Percentiles rank a stretch among this genome's conserved stretches.
phyloP scores from a whole-genome alignment of 2,113 vertebrate species.

The Psittacara wagleri region DNA sequence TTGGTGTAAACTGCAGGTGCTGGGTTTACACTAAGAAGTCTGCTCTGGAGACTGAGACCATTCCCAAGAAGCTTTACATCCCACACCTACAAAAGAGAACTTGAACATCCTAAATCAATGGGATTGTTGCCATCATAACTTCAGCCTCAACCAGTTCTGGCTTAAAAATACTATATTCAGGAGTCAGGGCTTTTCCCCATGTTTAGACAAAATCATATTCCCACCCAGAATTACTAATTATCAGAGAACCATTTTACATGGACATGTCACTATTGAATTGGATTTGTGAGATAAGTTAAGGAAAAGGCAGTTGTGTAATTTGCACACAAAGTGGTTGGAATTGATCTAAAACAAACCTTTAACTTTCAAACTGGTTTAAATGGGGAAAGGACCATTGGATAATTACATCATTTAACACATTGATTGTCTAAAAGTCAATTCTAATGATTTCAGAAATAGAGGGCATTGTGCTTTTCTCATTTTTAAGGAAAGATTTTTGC shows the following conservation, averaged over 20 bases:
- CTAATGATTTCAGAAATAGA: slow-evolving; percentile 87
- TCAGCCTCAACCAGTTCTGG: neutral
- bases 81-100: neutral
- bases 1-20: accelerated
- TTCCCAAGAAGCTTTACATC: neutral
- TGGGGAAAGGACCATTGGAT: slow-evolving; percentile 80
- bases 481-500: slow-evolving; percentile 80
- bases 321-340: slow-evolving; percentile 87
- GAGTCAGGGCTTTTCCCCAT: neutral
- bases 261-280: slow-evolving; percentile 71
- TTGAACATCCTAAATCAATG: neutral
- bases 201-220: neutral
- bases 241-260: slow-evolving; percentile 36
- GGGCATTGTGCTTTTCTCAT: slow-evolving; percentile 79
- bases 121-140: neutral
- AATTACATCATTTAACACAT: slow-evolving; percentile 93
- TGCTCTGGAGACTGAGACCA: neutral
- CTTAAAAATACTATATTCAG: neutral
- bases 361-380: slow-evolving; percentile 89
- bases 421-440: slow-evolving; percentile 87
- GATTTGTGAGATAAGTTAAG: slow-evolving; percentile 86
- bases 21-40: neutral
- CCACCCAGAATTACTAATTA: slow-evolving; percentile 28
- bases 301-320: slow-evolving; percentile 83
- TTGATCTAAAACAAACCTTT: slow-evolving; percentile 90